phyloP scores from a whole-genome alignment of 2,888 invertebrate genomes.

The Penaeus monodon region DNA sequence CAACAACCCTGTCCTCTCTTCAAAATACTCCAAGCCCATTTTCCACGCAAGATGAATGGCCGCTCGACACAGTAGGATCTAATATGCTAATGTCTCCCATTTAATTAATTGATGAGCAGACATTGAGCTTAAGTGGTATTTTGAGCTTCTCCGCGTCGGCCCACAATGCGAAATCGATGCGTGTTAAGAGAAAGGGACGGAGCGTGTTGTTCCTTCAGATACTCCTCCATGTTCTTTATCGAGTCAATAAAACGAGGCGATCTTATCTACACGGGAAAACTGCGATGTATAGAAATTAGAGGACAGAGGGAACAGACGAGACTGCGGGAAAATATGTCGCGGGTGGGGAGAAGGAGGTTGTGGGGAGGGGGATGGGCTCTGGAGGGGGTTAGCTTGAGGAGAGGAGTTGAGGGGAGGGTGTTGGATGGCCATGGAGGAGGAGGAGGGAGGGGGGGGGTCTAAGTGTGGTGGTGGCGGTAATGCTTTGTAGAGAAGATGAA shows the following conservation, averaged over 20 bases:
- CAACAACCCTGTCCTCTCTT: slow-evolving; percentile 30
- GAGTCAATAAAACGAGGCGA: slow-evolving; percentile 32
- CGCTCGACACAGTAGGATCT: slow-evolving; percentile 59
- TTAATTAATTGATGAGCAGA: slow-evolving; percentile 62
- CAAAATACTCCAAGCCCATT: slow-evolving; percentile 56
- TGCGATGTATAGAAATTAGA: slow-evolving; percentile 40
- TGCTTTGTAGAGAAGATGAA: no score
- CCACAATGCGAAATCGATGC: slow-evolving; percentile 60
- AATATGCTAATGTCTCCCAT: slow-evolving; percentile 61
- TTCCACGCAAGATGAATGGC: slow-evolving; percentile 57
- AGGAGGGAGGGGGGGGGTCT: neutral
- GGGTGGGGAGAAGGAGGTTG: neutral
- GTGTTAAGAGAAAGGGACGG: slow-evolving; percentile 53
- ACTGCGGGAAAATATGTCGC: neutral
- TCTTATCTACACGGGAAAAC: slow-evolving; percentile 32
- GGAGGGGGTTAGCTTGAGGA: neutral
- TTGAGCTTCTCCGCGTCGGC: slow-evolving; percentile 54
- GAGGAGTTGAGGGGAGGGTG: neutral
- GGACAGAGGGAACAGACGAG: slow-evolving; percentile 30
- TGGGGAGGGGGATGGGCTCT: neutral
- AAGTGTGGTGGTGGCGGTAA: no score
- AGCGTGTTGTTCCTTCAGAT: slow-evolving; percentile 51
- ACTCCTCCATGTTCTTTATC: slow-evolving; percentile 47
- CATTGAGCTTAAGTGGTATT: slow-evolving; percentile 60
- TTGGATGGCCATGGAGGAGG: neutral